Evolutionary conservation across 2,888 invertebrate genomes (phyloP).

Genomic region (Nasonia oneida): DNA sequence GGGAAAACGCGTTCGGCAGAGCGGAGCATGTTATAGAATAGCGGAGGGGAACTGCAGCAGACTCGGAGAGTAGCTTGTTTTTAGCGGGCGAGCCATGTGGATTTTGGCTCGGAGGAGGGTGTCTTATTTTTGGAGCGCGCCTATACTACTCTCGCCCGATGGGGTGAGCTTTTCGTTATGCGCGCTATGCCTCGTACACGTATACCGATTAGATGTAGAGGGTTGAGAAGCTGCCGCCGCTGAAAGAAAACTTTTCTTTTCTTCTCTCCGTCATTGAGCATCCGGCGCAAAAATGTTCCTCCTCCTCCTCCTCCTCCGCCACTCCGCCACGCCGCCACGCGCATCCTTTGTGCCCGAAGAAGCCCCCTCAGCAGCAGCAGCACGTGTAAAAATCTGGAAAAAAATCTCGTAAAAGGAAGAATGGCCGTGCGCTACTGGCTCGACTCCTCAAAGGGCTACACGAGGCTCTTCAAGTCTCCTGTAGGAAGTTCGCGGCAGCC

Average conservation of each 20-base stretch:
- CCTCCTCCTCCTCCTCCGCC: no score
- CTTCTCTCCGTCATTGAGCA: neutral
- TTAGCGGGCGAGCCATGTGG: constrained; percentile 61
- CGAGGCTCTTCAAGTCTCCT: neutral
- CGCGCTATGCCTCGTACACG: no score
- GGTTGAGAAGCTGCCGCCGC: neutral
- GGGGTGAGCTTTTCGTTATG: constrained; percentile 51
- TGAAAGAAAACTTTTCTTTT: neutral
- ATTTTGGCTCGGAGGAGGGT: constrained; percentile 63
- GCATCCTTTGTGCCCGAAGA: neutral
- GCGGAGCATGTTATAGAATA: neutral
- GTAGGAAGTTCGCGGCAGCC: constrained; percentile 48
- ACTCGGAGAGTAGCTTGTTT: constrained; percentile 57
- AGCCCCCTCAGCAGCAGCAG: neutral
- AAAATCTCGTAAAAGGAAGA: neutral
- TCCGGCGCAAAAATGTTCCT: neutral
- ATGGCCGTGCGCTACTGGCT: neutral
- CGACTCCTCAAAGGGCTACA: neutral
- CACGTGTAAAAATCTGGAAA: neutral
- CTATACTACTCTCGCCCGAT: neutral
- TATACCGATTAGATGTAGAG: neutral
- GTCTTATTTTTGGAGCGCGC: constrained; percentile 59
- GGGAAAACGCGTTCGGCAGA: neutral
- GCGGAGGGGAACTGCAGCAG: neutral
- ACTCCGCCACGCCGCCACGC: neutral